Evolutionary conservation across 2,888 invertebrate species (phyloP), one percentile per base, ranked within the genome.

Genomic region (Mechanitis messenoides): DNA sequence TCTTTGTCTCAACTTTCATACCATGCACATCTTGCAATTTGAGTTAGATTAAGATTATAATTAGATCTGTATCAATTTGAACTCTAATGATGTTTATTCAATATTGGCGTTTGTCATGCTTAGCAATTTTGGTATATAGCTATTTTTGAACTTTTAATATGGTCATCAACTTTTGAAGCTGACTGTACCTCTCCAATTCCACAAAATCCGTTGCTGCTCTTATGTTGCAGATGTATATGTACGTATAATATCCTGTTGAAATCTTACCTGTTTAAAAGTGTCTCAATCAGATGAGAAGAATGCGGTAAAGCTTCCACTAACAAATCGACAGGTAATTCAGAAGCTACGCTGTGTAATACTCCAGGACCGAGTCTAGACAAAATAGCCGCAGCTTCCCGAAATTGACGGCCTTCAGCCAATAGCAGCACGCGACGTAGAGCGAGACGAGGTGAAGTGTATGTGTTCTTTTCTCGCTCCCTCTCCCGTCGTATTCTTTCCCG

Each of bases 291-390:
- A 71, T 95, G 94, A 2, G 97, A 92, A 28, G 96, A 96, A 79
- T 96, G 95, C 1, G 97, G 97, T 81, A 97, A 89, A 2, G 96
- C 95, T 72, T 97, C 97, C n/a, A 97, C 93, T 71, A 97, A 91
- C 70, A 96, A 89, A 79, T 97, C 97, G 58, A 97, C 92, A 0
- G 97, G 97, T 68, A 97, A 89, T 68, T 97, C 97, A 1, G 92
- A 85, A 1, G 94, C 93, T 1, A 94, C 93, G 2, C 93, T 92
- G 67, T 94, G 94, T 70, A 97, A 91, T 3, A 96, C 96, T 1
- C 94, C 94, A 50, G 94, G 93, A 3, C 95, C 96, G 28, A 97
- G 89, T 53, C 96, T 91, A 54, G 94, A 92, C 67, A 98, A 91
- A 62, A 97, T 94, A 53, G 94, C 93, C 0, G 97, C 96, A 5